Evolutionary conservation across 1,140 invertebrate species (phyloP).

Genomic region (Plodia interpunctella): DNA sequence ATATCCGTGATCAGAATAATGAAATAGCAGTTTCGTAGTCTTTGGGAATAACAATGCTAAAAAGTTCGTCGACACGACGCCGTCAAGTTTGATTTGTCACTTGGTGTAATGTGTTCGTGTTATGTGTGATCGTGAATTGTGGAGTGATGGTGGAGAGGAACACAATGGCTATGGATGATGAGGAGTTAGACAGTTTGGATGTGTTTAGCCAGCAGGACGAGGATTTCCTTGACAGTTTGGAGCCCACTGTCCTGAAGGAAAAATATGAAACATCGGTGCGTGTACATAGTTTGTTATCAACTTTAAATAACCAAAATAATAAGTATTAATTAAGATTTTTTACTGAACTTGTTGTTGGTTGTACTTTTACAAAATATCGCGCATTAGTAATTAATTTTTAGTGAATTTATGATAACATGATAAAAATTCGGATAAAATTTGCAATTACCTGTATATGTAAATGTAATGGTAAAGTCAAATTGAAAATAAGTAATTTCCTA

Average conservation of each 20-base stretch:
- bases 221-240: constrained; percentile 61
- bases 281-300: neutral
- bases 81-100: constrained; percentile 35
- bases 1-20: constrained; percentile 56
- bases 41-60: constrained; percentile 60
- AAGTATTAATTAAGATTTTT: too few relatives aligned
- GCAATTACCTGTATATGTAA: too few relatives aligned
- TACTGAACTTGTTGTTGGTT: too few relatives aligned
- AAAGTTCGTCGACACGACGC: constrained; percentile 58
- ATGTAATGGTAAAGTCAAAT: too few relatives aligned
- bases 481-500: too few relatives aligned
- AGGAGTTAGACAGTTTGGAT: constrained; percentile 61
- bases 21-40: constrained; percentile 44
- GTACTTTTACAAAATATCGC: too few relatives aligned
- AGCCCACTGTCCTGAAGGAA: constrained; percentile 47
- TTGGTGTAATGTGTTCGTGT: constrained; percentile 29
- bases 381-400: too few relatives aligned
- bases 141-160: constrained; percentile 54
- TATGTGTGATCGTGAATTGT: constrained; percentile 20
- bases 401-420: too few relatives aligned
- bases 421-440: too few relatives aligned
- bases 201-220: constrained; percentile 41
- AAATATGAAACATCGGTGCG: constrained; percentile 45
- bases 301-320: too few relatives aligned
- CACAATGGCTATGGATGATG: constrained; percentile 50